Evolutionary conservation across 2,888 invertebrate genomes (phyloP).

Genomic region (Parthenolecanium corni): DNA sequence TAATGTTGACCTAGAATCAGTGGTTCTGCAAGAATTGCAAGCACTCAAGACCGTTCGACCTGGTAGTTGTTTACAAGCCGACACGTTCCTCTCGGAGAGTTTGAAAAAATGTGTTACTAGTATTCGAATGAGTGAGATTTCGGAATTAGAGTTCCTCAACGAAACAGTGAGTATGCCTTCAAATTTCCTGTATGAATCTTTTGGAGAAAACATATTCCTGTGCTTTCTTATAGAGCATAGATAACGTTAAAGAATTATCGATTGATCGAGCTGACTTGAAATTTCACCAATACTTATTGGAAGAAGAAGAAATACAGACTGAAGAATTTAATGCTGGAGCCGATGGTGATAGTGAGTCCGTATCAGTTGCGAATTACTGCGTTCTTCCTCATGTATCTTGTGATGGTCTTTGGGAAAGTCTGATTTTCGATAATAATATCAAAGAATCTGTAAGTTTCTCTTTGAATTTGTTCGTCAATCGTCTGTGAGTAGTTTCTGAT

Average conservation of each 20-base stretch:
- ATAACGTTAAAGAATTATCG: not conserved
- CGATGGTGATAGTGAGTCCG: conserved; percentile 14
- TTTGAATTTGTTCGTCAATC: not conserved
- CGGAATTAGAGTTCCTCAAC: conserved; percentile 8
- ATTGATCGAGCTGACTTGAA: not conserved
- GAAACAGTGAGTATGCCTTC: not conserved
- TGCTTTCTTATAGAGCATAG: conserved; percentile 2
- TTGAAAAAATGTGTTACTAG: conserved; percentile 1
- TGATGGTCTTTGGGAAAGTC: conserved; percentile 78
- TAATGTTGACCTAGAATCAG: not conserved
- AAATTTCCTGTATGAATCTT: too few relatives aligned
- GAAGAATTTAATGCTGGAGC: conserved; percentile 5
- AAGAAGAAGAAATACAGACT: conserved; percentile 18
- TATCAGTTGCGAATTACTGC: conserved; percentile 41
- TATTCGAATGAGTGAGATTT: conserved; percentile 7
- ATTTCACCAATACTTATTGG: conserved; percentile 16
- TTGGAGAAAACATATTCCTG: not conserved
- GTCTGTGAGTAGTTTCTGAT: not conserved
- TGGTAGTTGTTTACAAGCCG: not conserved
- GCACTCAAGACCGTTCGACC: not conserved
- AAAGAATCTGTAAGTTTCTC: conserved; percentile 51
- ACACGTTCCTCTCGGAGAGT: not conserved
- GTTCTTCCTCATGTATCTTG: conserved; percentile 67
- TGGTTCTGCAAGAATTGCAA: conserved; percentile 7
- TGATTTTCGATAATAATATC: conserved; percentile 62